Conservation (phyloP, 2,113 vertebrate genomes). For the Megalops atlanticus region DNA sequence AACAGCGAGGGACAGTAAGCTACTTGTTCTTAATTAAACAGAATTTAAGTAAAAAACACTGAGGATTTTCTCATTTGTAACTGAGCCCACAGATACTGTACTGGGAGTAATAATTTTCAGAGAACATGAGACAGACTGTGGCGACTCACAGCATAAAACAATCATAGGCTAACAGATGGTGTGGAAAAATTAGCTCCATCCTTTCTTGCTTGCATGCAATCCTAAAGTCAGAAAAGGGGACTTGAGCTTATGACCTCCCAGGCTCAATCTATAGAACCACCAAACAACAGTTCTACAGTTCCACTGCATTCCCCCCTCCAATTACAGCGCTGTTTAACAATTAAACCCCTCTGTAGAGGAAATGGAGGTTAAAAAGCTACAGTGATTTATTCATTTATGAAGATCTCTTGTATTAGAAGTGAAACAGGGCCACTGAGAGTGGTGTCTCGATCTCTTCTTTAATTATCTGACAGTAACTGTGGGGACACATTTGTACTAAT, state of each 20-base stretch:
- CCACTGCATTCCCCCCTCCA: background rate
- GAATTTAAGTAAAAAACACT: too few species aligned
- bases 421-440: background rate
- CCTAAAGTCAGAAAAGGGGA: background rate
- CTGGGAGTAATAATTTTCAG: too few species aligned
- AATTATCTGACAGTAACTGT: background rate
- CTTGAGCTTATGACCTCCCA: background rate
- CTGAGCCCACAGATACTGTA: too few species aligned
- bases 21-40: too few species aligned
- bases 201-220: background rate
- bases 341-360: background rate
- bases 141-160: background rate
- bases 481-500: background rate
- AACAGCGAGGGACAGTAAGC: too few species aligned
- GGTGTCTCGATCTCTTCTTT: background rate
- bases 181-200: background rate
- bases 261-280: background rate
- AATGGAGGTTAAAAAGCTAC: background rate
- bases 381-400: background rate
- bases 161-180: background rate
- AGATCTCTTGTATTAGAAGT: background rate
- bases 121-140: too few species aligned
- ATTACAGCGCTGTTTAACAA: background rate
- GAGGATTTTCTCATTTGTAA: too few species aligned
- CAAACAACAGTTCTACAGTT: background rate